phyloP scores from a whole-genome alignment of 1,140 invertebrate species.

The Dinoponera quadriceps region DNA sequence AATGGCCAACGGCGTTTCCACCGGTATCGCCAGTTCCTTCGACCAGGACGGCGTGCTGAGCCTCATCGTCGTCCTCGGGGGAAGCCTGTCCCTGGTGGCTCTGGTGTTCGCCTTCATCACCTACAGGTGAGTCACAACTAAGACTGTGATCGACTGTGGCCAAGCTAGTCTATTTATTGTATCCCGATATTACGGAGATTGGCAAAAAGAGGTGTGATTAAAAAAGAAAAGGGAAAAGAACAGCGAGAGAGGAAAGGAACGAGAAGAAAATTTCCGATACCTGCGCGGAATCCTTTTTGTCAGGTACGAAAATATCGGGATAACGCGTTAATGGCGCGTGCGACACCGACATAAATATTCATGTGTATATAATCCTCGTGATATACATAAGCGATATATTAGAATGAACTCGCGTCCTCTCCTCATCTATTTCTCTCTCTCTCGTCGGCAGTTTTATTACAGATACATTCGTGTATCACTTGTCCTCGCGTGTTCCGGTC shows the following conservation, averaged over 20 bases:
- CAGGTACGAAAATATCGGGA: too few relatives aligned
- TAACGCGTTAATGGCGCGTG: too few relatives aligned
- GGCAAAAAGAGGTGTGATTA: too few relatives aligned
- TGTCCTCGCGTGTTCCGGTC: not conserved
- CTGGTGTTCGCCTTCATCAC: conserved; percentile 90
- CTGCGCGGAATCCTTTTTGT: too few relatives aligned
- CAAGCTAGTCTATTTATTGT: too few relatives aligned
- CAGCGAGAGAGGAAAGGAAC: too few relatives aligned
- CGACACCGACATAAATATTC: not conserved
- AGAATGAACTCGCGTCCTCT: not conserved
- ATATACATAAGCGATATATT: not conserved
- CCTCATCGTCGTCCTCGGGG: conserved; percentile 88
- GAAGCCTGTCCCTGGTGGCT: conserved; percentile 89
- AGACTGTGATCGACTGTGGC: not conserved
- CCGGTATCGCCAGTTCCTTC: conserved; percentile 79
- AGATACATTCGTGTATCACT: not conserved
- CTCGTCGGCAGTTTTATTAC: not conserved
- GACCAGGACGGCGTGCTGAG: conserved; percentile 88
- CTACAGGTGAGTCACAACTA: conserved; percentile 87
- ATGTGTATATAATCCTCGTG: not conserved
- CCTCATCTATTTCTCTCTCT: not conserved
- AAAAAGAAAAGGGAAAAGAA: too few relatives aligned
- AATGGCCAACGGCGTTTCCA: conserved; percentile 79
- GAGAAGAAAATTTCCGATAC: too few relatives aligned
- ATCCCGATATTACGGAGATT: too few relatives aligned